Percentiles rank a stretch among this genome's conserved stretches.
Conservation (phyloP, 1,140 invertebrate species). For the Protaetia brevitarsis region DNA sequence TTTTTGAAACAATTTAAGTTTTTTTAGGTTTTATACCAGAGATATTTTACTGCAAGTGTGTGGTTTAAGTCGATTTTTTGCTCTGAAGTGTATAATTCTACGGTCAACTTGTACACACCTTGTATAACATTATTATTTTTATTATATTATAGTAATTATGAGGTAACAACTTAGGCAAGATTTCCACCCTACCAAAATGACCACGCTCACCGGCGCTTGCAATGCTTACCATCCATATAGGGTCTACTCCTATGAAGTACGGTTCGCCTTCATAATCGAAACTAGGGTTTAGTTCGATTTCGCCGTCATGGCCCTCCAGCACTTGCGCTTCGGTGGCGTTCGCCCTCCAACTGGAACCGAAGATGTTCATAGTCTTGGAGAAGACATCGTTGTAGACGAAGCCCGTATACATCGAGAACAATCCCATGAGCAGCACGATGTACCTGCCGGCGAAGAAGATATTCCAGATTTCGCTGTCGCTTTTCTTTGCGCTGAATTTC, state of each 20-base stretch:
- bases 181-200: too few relatives aligned
- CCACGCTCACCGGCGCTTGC: too few relatives aligned
- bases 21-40: too few relatives aligned
- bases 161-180: too few relatives aligned
- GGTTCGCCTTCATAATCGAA: constrained; percentile 57
- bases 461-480: constrained; percentile 87
- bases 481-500: constrained; percentile 60
- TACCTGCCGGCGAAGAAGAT: constrained; percentile 98
- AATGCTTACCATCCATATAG: constrained; percentile 66
- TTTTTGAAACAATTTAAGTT: too few relatives aligned
- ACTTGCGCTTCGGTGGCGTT: constrained; percentile 36
- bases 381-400: constrained; percentile 98
- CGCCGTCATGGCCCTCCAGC: constrained; percentile 38
- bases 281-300: constrained; percentile 67
- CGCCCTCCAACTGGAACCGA: constrained; percentile 77
- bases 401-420: constrained; percentile 96
- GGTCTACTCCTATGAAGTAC: constrained; percentile 87
- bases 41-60: too few relatives aligned
- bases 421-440: constrained; percentile 95
- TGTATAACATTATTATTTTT: too few relatives aligned
- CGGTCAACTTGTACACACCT: too few relatives aligned
- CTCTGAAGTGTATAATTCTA: too few relatives aligned
- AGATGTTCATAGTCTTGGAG: constrained; percentile 93
- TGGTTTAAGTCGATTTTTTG: too few relatives aligned
- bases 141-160: too few relatives aligned